Base-by-base conservation (phyloP, 2,797 vertebrate genomes). In the Chrysocyon brachyurus region DNA sequence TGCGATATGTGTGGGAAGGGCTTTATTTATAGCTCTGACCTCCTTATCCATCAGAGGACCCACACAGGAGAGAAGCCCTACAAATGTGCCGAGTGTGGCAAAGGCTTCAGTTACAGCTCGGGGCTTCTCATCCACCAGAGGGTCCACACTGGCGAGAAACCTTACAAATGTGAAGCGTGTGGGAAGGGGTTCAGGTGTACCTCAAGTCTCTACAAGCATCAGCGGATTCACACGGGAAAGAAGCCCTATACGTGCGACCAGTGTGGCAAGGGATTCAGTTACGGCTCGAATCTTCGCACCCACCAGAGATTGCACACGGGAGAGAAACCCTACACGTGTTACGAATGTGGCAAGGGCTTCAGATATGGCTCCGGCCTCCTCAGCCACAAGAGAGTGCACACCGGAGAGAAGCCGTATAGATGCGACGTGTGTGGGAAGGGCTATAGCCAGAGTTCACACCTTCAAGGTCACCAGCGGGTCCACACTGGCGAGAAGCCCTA, bases 21-120 rank as follows among this genome's bases (percentile, higher is more conserved):
- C 97, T 99, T 99, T 97, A 98, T 98, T 0, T 98, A 99, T 26
- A 98, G 96, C 11, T 98, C 98, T 0, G 99, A 99, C 97, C 98
- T 99, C 63, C 98, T 98, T 93, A 98, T 98, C 28, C 99, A 99
- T 95, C 97, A 98, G 97, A 99, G 99, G 79, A 99, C 99, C 12
- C 99, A 99, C 98, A 99, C 99, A 0, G 99, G 99, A 0, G 99
- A 99, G 54, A 99, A 99, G 61, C 99, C 99, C 0, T 99, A 98
- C 94, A 96, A 97, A 77, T 99, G 99, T 5, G 91, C 98, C 1
- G 98, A 98, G 0, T 99, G 99, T 7, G 98, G 99, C 8, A 99
- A 99, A 79, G 98, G 98, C 97, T 99, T 99, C 97, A 99, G 99
- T 96, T 99, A 99, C 96, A 98, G 97, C 0, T 98, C 99, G 87